phyloP scores from a whole-genome alignment of 2,797 vertebrate genomes.

The Poecilia picta region DNA sequence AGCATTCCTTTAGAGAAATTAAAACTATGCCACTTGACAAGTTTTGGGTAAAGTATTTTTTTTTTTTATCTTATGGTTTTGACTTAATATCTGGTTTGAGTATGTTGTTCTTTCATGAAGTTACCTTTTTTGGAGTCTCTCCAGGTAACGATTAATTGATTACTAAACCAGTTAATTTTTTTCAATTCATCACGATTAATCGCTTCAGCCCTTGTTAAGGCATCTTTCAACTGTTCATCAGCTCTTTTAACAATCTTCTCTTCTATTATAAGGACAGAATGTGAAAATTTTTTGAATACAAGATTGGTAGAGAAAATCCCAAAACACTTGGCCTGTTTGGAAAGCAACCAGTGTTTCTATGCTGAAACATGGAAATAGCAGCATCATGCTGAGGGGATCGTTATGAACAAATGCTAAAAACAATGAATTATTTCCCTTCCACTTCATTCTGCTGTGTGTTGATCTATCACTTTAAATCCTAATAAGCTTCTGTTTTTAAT shows the following conservation, averaged over 20 bases:
- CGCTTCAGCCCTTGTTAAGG: too few species aligned
- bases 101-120: too few species aligned
- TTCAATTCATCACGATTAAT: too few species aligned
- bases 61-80: too few species aligned
- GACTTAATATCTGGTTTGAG: too few species aligned
- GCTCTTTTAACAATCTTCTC: background rate
- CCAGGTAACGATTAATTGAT: too few species aligned
- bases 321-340: background rate
- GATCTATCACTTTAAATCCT: background rate
- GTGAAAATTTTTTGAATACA: background rate
- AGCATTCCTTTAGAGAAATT: too few species aligned
- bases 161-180: too few species aligned
- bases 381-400: background rate
- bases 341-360: background rate
- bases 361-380: background rate
- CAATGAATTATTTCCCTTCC: background rate
- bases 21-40: too few species aligned
- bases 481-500: background rate
- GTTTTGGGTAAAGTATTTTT: too few species aligned
- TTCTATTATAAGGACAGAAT: background rate
- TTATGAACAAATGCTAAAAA: background rate
- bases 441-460: background rate
- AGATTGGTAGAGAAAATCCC: background rate
- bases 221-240: constrained; percentile 7
- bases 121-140: too few species aligned